Base-by-base conservation (phyloP, 2,797 vertebrate genomes). In the Gymnoscopelus braueri region DNA sequence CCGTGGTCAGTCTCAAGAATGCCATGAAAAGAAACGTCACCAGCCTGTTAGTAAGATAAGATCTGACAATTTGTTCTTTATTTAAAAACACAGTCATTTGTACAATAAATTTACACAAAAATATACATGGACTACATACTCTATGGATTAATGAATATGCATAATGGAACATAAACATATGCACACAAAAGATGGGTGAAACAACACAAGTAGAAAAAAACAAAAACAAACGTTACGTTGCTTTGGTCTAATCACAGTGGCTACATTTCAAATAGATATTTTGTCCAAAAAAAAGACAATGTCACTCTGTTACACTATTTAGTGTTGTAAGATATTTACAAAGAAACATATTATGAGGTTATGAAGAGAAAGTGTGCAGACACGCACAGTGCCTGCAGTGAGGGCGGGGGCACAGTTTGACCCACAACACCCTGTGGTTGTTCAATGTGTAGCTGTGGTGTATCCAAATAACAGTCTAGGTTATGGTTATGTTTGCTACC, bases 161-260 rank as follows among this genome's bases (percentile, higher is more conserved):
- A 55, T 61, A 84, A 82, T 75, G 72, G 84, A 88, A 91, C 78
- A 81, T 69, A 57, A 59, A 76, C 72, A 75, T 79, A 86, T 60
- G 69, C 51, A 86, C 81, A 88, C 68, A 65, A 69, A 15, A 70
- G 58, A 59, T 44, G 39, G 39, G 39, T 44, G 39, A 44, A 44
- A 7, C 39, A 44, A 8, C 9, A 44, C 39, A 2, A 44, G 39
- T 44, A 75, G 26, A 60, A 80, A 79, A 75, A 60, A 54, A 70
- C 68, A 55, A 74, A 80, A 19, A 85, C 80, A 83, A 50, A 65
- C 7, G 84, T 94, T 93, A 91, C 88, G 88, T 94, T 94, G 94
- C 96, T 98, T 98, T 97, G 96, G 97, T 98, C 96, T 96, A 93
- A 94, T 91, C 87, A 92, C 88, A 93, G 93, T 94, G 92, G 87